Percentiles rank a stretch among this genome's conserved stretches.
Conservation (phyloP, 2,113 vertebrate genomes). For the Crocuta crocuta region DNA sequence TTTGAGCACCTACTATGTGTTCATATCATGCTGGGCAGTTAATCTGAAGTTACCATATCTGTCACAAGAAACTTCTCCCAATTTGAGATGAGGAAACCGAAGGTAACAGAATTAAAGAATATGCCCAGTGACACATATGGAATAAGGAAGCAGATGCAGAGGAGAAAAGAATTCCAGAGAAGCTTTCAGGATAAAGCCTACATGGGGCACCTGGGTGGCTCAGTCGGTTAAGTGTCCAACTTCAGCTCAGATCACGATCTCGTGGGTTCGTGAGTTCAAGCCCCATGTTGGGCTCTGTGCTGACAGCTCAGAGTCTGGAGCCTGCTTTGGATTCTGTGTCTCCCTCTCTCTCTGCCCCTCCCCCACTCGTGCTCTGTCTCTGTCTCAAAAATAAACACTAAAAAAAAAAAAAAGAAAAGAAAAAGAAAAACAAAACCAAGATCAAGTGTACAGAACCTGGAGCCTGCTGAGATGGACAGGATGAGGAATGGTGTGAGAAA, state of each 20-base stretch:
- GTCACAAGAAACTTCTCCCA: not conserved
- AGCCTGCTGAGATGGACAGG: not conserved
- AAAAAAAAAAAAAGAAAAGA: no score
- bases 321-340: no score
- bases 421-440: no score
- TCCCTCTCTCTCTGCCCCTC: no score
- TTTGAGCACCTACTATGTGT: not conserved
- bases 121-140: not conserved
- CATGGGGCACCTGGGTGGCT: no score
- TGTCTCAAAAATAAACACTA: no score
- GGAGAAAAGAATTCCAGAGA: not conserved
- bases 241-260: no score
- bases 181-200: not conserved
- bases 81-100: not conserved
- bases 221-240: no score
- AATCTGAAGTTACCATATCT: not conserved
- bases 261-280: no score
- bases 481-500: not conserved
- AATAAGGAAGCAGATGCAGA: not conserved
- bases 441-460: not conserved
- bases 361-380: no score
- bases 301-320: no score
- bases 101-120: not conserved
- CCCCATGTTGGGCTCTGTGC: no score
- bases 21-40: not conserved